Percentiles rank a stretch among this genome's conserved stretches.
Evolutionary conservation across 92 coral and sea anemone species (phyloP).

Genomic region (Zoanthus solanderi): DNA sequence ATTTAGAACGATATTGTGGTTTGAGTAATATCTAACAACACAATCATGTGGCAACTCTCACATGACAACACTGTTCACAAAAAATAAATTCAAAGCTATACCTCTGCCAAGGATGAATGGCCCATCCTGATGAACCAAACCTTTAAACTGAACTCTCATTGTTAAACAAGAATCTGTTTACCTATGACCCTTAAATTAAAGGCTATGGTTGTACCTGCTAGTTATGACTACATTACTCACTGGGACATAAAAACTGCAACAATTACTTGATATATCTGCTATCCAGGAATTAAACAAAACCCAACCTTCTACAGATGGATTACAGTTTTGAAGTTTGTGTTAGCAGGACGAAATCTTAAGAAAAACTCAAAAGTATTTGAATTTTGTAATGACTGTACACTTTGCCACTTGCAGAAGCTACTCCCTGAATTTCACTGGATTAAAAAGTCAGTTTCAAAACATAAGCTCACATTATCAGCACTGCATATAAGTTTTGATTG

Average conservation of each 20-base stretch:
- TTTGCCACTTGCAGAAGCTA: too few relatives aligned
- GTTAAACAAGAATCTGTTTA: conserved; percentile 7
- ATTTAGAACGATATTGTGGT: conserved; percentile 16
- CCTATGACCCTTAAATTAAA: background rate
- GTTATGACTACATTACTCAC: background rate
- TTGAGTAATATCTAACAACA: background rate
- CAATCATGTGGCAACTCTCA: conserved; percentile 22
- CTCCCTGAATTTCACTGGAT: background rate
- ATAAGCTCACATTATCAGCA: background rate
- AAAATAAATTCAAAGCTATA: conserved; percentile 49
- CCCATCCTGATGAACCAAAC: conserved; percentile 47
- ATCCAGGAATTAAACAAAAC: background rate
- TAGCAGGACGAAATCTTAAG: too few relatives aligned
- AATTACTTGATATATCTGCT: conserved; percentile 10
- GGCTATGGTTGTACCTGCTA: background rate
- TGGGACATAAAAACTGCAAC: background rate
- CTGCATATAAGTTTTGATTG: background rate
- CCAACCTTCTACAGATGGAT: too few relatives aligned
- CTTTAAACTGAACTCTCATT: conserved; percentile 52
- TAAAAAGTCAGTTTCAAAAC: background rate
- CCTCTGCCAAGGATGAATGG: conserved; percentile 46
- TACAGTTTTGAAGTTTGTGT: too few relatives aligned
- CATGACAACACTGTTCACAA: conserved; percentile 24
- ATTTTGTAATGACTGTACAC: too few relatives aligned
- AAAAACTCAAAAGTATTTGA: too few relatives aligned